These are phyloP conservation scores for Cephus pulcher DNA, from an alignment of 2,888 invertebrate genomes.

Conservation along the genomic window DNA sequence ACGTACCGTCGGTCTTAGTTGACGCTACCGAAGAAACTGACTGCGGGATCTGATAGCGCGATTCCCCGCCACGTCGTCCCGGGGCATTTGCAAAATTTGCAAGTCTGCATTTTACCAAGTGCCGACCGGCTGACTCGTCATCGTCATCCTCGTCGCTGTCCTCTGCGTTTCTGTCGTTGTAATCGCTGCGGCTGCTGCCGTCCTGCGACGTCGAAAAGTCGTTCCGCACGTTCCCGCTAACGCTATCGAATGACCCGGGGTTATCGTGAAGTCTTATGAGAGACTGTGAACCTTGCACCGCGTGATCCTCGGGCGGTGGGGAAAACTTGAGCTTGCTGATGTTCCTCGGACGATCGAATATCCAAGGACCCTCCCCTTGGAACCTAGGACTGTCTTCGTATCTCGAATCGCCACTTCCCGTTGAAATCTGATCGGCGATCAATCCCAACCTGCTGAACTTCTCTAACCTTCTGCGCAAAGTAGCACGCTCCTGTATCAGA, in stretches of 20 bases:
- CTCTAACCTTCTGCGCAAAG: slow-evolving; percentile 21
- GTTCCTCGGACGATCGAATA: background rate
- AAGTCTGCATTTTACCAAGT: slow-evolving; percentile 49
- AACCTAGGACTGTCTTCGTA: background rate
- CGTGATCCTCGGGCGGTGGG: slow-evolving; percentile 43
- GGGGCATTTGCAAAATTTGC: slow-evolving; percentile 39
- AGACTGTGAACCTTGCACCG: slow-evolving; percentile 31
- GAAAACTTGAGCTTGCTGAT: slow-evolving; percentile 43
- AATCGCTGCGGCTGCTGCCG: slow-evolving; percentile 22
- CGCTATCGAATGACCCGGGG: slow-evolving; percentile 30
- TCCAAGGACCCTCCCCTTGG: slow-evolving; percentile 1
- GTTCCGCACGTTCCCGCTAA: slow-evolving; percentile 10
- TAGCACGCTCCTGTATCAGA: slow-evolving; percentile 38
- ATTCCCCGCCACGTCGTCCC: slow-evolving; percentile 6
- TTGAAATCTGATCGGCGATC: background rate
- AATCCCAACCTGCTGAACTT: background rate
- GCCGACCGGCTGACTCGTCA: slow-evolving; percentile 16
- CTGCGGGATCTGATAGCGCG: background rate
- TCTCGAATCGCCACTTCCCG: background rate
- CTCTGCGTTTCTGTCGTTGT: slow-evolving; percentile 13
- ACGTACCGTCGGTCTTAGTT: background rate
- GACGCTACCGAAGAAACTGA: background rate
- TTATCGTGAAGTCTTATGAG: slow-evolving; percentile 26
- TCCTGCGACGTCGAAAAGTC: slow-evolving; percentile 21
- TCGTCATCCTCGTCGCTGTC: slow-evolving; percentile 13